Evolutionary conservation across 2,888 invertebrate species (phyloP).

Genomic region (Rotaria sp.): DNA sequence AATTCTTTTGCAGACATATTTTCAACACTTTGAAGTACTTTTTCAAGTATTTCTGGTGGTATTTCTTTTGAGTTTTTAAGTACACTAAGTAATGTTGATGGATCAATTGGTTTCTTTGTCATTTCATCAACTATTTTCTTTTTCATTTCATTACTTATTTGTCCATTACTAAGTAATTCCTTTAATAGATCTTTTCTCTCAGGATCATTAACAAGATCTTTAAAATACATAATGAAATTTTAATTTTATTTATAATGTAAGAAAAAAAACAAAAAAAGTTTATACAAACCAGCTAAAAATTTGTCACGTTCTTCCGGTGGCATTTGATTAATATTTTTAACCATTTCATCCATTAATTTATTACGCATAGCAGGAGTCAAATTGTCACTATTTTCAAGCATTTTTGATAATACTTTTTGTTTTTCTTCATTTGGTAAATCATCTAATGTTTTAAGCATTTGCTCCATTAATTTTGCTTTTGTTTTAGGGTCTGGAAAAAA

Average conservation of each 20-base stretch:
- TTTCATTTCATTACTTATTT: slow-evolving; percentile 18
- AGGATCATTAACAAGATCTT: not conserved
- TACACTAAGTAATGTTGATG: slow-evolving; percentile 11
- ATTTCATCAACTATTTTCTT: not conserved
- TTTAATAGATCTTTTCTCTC: not conserved
- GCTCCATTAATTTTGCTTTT: not conserved
- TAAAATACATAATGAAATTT: not conserved
- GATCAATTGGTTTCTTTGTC: not conserved
- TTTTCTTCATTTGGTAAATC: not conserved
- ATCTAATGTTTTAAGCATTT: not conserved
- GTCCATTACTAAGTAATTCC: not conserved
- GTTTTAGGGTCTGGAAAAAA: not conserved
- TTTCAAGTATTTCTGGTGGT: not conserved
- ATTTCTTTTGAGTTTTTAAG: slow-evolving; percentile 4
- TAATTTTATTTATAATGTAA: not conserved
- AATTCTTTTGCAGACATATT: slow-evolving; percentile 11
- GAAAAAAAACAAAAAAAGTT: not conserved
- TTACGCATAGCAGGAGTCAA: not conserved
- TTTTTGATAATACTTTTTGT: not conserved
- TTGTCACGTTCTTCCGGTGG: not conserved
- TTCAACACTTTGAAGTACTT: not conserved
- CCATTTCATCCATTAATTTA: slow-evolving; percentile 18
- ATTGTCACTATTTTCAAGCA: not conserved
- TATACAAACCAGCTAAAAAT: not conserved
- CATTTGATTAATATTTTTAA: slow-evolving; percentile 18